These are phyloP conservation scores for Platycheirus albimanus DNA, from an alignment of 2,888 invertebrate species.

Conservation along the genomic window DNA sequence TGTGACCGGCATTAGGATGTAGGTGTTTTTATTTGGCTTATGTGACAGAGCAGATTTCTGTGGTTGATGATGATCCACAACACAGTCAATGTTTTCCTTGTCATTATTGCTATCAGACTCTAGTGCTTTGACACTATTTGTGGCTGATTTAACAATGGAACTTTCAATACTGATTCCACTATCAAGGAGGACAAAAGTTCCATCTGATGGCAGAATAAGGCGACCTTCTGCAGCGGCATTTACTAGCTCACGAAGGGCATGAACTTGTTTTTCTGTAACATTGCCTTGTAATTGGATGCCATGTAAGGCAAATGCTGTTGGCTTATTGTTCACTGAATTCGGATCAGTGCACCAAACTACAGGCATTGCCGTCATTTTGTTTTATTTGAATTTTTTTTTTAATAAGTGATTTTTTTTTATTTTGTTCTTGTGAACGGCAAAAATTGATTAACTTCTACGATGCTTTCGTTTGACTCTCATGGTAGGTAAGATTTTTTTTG, in stretches of 20 bases:
- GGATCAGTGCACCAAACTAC: conserved; percentile 83
- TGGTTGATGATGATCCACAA: conserved; percentile 24
- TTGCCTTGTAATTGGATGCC: conserved; percentile 83
- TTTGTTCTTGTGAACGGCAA: conserved; percentile 35
- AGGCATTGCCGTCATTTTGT: conserved; percentile 82
- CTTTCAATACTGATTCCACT: conserved; percentile 82
- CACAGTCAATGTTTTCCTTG: conserved; percentile 69
- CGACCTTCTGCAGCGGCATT: conserved; percentile 83
- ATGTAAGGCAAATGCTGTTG: conserved; percentile 82
- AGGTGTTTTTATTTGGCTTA: conserved; percentile 78
- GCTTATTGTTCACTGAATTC: conserved; percentile 82
- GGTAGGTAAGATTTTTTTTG: conserved; percentile 54
- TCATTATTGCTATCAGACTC: conserved; percentile 44
- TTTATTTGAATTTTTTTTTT: conserved; percentile 21
- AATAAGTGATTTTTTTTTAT: conserved; percentile 8
- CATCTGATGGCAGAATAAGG: conserved; percentile 82
- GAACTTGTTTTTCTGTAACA: conserved; percentile 82
- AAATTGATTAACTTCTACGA: background rate
- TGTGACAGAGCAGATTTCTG: conserved; percentile 36
- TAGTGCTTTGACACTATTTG: conserved; percentile 31
- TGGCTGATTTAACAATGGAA: conserved; percentile 78
- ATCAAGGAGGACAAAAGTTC: conserved; percentile 82
- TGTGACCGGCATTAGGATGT: conserved; percentile 80
- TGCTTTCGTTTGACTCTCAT: conserved; percentile 46
- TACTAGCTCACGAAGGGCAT: conserved; percentile 81